These are phyloP conservation scores for Tyria jacobaeae DNA, from an alignment of 2,888 invertebrate genomes.

Conservation along the genomic window DNA sequence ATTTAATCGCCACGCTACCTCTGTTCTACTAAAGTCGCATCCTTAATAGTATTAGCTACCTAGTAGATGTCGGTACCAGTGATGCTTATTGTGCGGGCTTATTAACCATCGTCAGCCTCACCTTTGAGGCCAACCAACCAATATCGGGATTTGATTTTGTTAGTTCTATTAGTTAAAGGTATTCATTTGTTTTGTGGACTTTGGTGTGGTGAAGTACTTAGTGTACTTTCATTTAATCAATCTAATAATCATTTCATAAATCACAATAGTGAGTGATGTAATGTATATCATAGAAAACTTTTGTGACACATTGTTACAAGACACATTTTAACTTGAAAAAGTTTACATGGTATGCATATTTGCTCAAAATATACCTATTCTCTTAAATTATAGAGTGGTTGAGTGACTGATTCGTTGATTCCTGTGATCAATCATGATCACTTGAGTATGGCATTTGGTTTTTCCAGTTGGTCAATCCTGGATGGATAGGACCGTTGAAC, in stretches of 20 bases:
- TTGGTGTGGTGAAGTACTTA: neutral
- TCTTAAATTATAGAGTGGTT: too few species aligned
- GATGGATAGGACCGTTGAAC: too few species aligned
- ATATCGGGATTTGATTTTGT: conserved; percentile 10
- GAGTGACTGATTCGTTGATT: too few species aligned
- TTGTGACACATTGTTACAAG: too few species aligned
- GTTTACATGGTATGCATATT: too few species aligned
- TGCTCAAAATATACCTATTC: too few species aligned
- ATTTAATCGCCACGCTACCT: conserved; percentile 1
- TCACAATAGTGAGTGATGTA: neutral
- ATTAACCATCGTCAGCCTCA: conserved; percentile 4
- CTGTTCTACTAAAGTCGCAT: neutral
- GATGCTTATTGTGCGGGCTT: conserved; percentile 12
- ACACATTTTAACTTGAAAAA: too few species aligned
- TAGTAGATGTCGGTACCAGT: conserved; percentile 16
- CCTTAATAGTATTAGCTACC: conserved; percentile 26
- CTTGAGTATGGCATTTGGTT: too few species aligned
- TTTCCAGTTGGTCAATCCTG: too few species aligned
- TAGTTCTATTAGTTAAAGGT: conserved; percentile 13
- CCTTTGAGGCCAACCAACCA: conserved; percentile 12
- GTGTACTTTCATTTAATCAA: neutral
- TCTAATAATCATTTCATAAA: neutral
- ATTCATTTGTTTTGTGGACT: neutral
- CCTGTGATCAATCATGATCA: too few species aligned
- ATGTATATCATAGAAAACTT: too few species aligned